phyloP scores from a whole-genome alignment of 2,888 invertebrate genomes.

The Malthinus seriepunctatus region DNA sequence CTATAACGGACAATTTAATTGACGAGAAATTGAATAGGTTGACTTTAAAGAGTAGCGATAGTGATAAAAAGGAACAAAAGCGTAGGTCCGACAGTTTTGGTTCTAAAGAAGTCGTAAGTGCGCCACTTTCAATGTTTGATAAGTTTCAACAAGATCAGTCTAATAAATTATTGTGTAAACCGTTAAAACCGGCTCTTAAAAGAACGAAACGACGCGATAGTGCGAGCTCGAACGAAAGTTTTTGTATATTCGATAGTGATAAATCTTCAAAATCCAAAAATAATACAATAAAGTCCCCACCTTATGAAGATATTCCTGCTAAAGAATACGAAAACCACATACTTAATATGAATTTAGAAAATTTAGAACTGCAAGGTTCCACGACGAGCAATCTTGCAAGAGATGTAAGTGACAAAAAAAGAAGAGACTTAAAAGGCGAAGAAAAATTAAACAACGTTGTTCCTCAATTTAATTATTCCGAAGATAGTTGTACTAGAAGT shows the following conservation, averaged over 20 bases:
- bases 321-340: constrained; percentile 14
- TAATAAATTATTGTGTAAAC: constrained; percentile 11
- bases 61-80: no score
- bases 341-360: background rate
- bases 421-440: no score
- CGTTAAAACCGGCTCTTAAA: background rate
- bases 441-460: no score
- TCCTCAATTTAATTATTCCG: no score
- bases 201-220: background rate
- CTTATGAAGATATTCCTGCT: constrained; percentile 14
- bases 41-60: no score
- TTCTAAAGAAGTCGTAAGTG: constrained; percentile 10
- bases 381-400: no score
- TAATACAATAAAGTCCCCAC: constrained; percentile 8
- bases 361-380: background rate
- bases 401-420: no score
- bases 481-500: background rate
- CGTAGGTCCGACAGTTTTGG: no score
- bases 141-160: constrained; percentile 16
- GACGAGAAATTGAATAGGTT: no score
- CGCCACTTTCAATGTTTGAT: constrained; percentile 7
- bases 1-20: no score
- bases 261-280: background rate
- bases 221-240: constrained; percentile 13
- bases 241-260: background rate